Base-by-base conservation (phyloP, 2,797 vertebrate species). In the Hipposideros larvatus region DNA sequence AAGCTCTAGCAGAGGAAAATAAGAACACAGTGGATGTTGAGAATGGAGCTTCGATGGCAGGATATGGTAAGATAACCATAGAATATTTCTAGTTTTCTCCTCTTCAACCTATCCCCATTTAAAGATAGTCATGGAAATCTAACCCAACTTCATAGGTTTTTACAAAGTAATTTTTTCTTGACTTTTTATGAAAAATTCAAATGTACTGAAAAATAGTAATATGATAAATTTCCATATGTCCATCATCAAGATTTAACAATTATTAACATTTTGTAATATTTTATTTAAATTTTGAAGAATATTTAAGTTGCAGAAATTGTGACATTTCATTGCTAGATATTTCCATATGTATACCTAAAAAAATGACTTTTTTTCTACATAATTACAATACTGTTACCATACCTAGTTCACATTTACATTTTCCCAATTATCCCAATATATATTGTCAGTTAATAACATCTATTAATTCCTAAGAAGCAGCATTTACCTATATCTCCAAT, bases 1-100 rank as follows among this genome's bases (percentile, higher is more conserved):
- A 99, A 98, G 99, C 99, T 96, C 98, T 99, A 94, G 99, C 99
- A 26, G 99, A 99, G 97, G 99, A 99, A 98, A 99, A 99, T 98
- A 99, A 99, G 97, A 99, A 99, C 55, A 70, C 98, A 55, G 98
- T 98, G 74, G 99, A 99, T 43, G 99, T 99, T 14, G 99, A 98
- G 0, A 99, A 99, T 92, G 99, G 99, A 75, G 99, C 99, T 55
- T 99, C 99, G 74, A 99, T 99, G 99, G 99, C 99, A 84, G 99
- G 99, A 98, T 99, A 99, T 79, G 99, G 99, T 99, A 99, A 99
- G 98, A 94, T 91, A 87, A 80, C 15, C 2, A 0, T n/a, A 10
- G 53, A 48, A 1, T 84, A 43, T 28, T 95, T n/a, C 51, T 59
- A 4, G 14, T 87, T 31, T 83, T 51, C 41, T 88, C 68, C 14